These are phyloP conservation scores for Esperia sulphurella DNA, from an alignment of 2,888 invertebrate genomes.

Conservation along the genomic window DNA sequence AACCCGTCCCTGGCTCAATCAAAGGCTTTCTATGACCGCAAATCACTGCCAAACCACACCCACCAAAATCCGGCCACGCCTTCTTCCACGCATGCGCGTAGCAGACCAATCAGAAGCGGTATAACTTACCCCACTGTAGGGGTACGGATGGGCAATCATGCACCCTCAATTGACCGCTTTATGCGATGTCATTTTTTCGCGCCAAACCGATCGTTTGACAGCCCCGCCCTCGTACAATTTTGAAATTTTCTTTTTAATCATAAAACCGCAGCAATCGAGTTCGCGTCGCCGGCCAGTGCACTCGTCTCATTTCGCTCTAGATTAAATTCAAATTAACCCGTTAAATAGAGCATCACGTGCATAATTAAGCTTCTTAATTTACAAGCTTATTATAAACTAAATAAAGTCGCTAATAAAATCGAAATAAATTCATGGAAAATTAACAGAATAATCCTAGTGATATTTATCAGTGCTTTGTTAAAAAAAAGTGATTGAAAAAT, in stretches of 20 bases:
- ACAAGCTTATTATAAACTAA: slow-evolving; percentile 9
- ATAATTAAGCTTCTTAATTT: slow-evolving; percentile 1
- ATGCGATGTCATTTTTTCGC: slow-evolving; percentile 71
- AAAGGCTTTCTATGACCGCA: slow-evolving; percentile 70
- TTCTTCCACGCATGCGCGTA: slow-evolving; percentile 52
- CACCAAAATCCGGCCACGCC: slow-evolving; percentile 62
- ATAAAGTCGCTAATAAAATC: slow-evolving; percentile 12
- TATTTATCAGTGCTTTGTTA: slow-evolving; percentile 4
- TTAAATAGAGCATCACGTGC: slow-evolving; percentile 13
- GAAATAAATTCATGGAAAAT: slow-evolving; percentile 11
- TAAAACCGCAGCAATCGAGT: slow-evolving; percentile 55
- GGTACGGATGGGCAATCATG: slow-evolving; percentile 36
- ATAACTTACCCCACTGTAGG: slow-evolving; percentile 32
- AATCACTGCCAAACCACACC: slow-evolving; percentile 73
- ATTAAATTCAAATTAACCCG: slow-evolving; percentile 22
- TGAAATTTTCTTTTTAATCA: slow-evolving; percentile 62
- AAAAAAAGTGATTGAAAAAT: background rate
- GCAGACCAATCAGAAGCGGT: slow-evolving; percentile 44
- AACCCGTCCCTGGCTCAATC: slow-evolving; percentile 60
- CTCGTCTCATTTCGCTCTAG: slow-evolving; percentile 29
- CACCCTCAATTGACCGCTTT: slow-evolving; percentile 67
- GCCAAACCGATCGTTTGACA: slow-evolving; percentile 58
- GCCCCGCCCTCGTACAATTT: slow-evolving; percentile 57
- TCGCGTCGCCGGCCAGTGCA: slow-evolving; percentile 36
- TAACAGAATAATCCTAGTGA: slow-evolving; percentile 1